Evolutionary conservation across 2,113 vertebrate species (phyloP), one percentile per base, ranked within the genome.

Genomic region (Daphoenositta chrysoptera): DNA sequence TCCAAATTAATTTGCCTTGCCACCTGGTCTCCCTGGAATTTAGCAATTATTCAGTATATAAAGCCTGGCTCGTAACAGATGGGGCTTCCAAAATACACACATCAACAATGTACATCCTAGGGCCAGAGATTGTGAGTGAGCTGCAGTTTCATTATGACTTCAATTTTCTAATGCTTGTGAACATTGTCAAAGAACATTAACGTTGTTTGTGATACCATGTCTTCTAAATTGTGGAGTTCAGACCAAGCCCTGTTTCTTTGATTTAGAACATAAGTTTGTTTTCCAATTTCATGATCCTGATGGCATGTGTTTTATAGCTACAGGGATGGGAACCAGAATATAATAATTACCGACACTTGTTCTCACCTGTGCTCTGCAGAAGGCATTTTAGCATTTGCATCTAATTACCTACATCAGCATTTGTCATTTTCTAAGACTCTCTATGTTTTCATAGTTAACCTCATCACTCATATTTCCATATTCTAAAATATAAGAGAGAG

Each of bases 1-100:
- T 88, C 92, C 83, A 95, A 94, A 97, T 97, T 90, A 95, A 96
- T 96, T 96, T 96, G 92, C 69, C 60, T 79, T 96, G 93, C 96
- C 96, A 97, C 93, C 94, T 94, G 94, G 90, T 94, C 90, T 94
- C 90, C 57, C 75, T 79, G 71, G 94, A 96, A 89, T 96, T 93
- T 76, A 96, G 86, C 76, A 95, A 92, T 96, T 96, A 92, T 93
- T 96, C 83, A 81, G 88, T 82, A 90, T 93, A 96, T 87, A 95
- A 96, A 96, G 64, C 65, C 88, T 89, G 78, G 53, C 18, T 96
- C 10, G 12, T 95, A 96, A 96, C 94, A 96, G 96, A 96, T 95
- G 92, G 93, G 92, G 61, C 57, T 90, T 92, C 83, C 77, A 92
- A 86, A 97, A 87, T 75, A 90, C 48, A 68, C 83, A 82, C 83